These are phyloP conservation scores for Meteorus colon DNA, from an alignment of 2,888 invertebrate species.

Conservation along the genomic window DNA sequence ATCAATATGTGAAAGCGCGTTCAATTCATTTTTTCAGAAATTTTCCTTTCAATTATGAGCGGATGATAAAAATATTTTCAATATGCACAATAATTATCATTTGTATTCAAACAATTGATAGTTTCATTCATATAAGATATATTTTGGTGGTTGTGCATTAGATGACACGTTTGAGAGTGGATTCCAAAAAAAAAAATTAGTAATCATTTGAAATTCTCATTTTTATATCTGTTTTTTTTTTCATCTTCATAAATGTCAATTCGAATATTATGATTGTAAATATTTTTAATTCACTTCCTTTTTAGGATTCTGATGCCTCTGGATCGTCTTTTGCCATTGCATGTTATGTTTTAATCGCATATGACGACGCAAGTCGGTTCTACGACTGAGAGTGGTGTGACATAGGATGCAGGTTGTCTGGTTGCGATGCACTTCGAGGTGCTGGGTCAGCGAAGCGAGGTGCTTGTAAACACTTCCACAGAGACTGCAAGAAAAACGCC, in stretches of 20 bases:
- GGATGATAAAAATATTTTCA: conserved; percentile 8
- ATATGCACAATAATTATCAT: background rate
- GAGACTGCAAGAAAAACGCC: conserved; percentile 73
- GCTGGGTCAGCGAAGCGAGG: conserved; percentile 73
- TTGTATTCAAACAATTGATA: background rate
- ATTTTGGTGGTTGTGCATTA: background rate
- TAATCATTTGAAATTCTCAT: background rate
- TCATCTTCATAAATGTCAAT: background rate
- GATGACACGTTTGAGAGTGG: background rate
- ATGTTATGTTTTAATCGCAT: conserved; percentile 73
- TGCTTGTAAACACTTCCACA: conserved; percentile 73
- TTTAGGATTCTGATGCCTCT: conserved; percentile 67
- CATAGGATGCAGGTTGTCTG: conserved; percentile 73
- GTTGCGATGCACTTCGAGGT: conserved; percentile 73
- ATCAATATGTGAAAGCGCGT: background rate
- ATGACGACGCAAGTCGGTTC: conserved; percentile 73
- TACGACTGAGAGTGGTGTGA: conserved; percentile 73
- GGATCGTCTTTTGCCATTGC: conserved; percentile 72
- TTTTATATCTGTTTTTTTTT: background rate
- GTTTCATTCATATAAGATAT: background rate
- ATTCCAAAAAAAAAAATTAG: background rate
- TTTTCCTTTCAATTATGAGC: background rate
- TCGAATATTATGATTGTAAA: background rate
- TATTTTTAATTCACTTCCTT: conserved; percentile 66
- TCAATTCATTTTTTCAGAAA: background rate